Evolutionary conservation across 2,113 vertebrate genomes (phyloP).

Genomic region (Okapia johnstoni): DNA sequence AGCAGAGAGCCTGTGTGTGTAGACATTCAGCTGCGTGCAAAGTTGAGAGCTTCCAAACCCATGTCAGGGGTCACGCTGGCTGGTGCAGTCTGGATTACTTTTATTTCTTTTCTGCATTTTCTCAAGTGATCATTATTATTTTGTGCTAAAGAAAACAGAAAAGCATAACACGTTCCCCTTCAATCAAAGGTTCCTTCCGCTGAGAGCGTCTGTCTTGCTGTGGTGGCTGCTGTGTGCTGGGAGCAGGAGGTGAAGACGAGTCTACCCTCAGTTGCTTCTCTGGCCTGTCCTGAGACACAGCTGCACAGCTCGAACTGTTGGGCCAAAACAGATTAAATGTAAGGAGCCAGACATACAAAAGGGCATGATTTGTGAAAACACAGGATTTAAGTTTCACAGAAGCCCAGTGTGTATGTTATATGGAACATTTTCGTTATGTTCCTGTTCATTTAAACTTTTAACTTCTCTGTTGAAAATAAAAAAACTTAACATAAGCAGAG

Average conservation of each 20-base stretch:
- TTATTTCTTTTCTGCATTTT: neutral
- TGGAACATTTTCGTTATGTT: neutral
- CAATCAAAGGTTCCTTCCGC: rapidly evolving
- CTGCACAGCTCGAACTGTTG: neutral
- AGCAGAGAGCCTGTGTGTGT: neutral
- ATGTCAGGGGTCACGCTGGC: neutral
- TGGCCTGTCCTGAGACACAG: neutral
- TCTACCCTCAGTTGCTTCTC: neutral
- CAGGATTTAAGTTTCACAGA: neutral
- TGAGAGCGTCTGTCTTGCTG: rapidly evolving
- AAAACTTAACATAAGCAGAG: neutral
- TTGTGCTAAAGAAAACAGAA: neutral
- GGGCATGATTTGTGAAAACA: neutral
- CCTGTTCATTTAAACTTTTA: constrained; percentile 13
- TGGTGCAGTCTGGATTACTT: neutral
- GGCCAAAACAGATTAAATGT: neutral
- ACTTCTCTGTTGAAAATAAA: constrained; percentile 38
- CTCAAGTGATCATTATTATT: neutral
- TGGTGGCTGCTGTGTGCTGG: rapidly evolving
- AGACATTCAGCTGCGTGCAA: neutral
- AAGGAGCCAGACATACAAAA: neutral
- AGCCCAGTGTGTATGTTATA: neutral
- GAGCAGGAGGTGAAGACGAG: neutral
- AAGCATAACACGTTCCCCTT: neutral
- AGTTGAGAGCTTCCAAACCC: neutral